A percentile compares a stretch with the other conserved stretches of the same genome.
phyloP scores from a whole-genome alignment of 1,140 invertebrate species.

The Aplysia californica region DNA sequence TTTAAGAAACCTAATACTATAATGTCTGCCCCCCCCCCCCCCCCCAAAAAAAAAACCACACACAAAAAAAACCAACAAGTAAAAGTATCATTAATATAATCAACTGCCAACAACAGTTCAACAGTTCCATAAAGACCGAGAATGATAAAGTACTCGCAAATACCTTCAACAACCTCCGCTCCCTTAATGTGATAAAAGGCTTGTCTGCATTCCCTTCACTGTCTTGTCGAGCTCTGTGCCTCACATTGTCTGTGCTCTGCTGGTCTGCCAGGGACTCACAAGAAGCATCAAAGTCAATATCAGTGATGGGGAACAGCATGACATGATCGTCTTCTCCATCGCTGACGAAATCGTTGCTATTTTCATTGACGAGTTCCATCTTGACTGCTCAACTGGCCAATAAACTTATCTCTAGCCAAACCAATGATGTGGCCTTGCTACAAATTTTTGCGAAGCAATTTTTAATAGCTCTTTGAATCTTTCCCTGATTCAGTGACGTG shows the following conservation, averaged over 20 bases:
- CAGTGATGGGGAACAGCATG: conserved; percentile 46
- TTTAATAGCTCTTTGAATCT: too few species aligned
- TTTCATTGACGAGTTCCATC: not conserved
- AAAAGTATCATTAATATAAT: too few species aligned
- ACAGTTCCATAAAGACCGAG: too few species aligned
- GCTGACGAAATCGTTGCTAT: conserved; percentile 12
- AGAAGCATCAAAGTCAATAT: conserved; percentile 36
- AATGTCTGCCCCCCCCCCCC: too few species aligned
- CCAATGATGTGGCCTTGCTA: too few species aligned
- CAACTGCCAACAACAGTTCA: too few species aligned
- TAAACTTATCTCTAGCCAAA: not conserved
- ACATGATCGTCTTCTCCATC: conserved; percentile 37
- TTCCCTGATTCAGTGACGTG: too few species aligned
- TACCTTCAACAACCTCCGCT: conserved; percentile 47
- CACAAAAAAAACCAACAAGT: too few species aligned
- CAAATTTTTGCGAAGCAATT: too few species aligned
- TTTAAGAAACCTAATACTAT: too few species aligned
- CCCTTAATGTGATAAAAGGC: conserved; percentile 48
- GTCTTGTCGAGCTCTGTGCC: conserved; percentile 12
- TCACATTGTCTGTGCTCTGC: conserved; percentile 15
- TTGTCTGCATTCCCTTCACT: conserved; percentile 34
- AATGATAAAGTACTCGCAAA: too few species aligned
- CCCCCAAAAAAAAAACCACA: too few species aligned
- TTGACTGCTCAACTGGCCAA: not conserved
- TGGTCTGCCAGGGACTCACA: conserved; percentile 35